phyloP scores from a whole-genome alignment of 2,113 vertebrate species.

The Archilochus colubris region DNA sequence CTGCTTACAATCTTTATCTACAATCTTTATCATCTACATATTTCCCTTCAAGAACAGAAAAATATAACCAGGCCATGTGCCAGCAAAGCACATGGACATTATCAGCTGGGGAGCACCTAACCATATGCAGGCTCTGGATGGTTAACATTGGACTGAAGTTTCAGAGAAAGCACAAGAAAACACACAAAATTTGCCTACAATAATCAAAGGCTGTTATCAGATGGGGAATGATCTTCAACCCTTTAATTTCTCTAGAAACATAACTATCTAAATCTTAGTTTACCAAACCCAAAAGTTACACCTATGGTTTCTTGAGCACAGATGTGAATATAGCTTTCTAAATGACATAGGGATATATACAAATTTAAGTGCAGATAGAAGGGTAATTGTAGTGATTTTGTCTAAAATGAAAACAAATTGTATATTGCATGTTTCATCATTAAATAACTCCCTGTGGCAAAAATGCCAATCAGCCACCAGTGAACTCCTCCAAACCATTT shows the following conservation, averaged over 20 bases:
- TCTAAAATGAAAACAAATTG: background rate
- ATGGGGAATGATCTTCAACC: fast-evolving
- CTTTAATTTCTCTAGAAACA: background rate
- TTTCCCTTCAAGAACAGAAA: background rate
- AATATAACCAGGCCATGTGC: background rate
- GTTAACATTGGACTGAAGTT: background rate
- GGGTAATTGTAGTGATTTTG: background rate
- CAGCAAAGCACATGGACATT: background rate
- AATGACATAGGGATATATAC: background rate
- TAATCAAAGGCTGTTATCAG: background rate
- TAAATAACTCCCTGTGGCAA: background rate
- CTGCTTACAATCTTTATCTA: background rate
- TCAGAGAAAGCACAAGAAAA: background rate
- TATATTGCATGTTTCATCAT: background rate
- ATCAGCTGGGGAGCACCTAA: background rate
- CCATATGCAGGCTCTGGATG: background rate
- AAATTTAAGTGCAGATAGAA: background rate
- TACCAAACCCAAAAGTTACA: background rate
- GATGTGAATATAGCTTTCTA: background rate
- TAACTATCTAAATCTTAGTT: background rate
- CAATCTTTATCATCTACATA: background rate
- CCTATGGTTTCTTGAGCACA: background rate
- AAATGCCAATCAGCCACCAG: background rate
- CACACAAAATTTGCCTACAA: background rate
- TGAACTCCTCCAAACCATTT: background rate